These are phyloP conservation scores for Harpegnathos saltator DNA, from an alignment of 1,140 invertebrate genomes.

Conservation along the genomic window DNA sequence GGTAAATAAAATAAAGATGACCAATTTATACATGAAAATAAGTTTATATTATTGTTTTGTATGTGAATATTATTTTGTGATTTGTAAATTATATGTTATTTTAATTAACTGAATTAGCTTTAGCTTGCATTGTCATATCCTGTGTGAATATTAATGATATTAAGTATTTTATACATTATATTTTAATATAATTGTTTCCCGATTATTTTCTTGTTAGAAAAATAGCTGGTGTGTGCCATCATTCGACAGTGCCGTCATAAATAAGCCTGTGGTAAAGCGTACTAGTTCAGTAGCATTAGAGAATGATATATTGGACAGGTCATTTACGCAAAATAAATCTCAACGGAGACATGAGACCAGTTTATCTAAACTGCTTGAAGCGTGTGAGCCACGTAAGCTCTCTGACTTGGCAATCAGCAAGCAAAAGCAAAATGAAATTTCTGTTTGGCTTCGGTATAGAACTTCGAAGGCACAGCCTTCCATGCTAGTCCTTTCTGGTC, in stretches of 20 bases:
- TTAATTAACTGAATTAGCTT: no score
- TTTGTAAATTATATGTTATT: no score
- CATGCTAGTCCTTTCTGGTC: constrained; percentile 90
- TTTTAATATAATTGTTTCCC: not conserved
- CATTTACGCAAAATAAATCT: not conserved
- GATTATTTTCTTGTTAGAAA: constrained; percentile 35
- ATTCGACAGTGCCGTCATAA: constrained; percentile 48
- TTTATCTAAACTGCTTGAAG: constrained; percentile 75
- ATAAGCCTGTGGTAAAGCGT: not conserved
- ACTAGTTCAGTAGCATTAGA: not conserved
- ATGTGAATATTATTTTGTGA: no score
- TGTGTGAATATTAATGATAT: not conserved
- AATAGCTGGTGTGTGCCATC: constrained; percentile 63
- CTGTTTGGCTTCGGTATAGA: constrained; percentile 77
- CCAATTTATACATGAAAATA: no score
- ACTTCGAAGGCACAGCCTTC: constrained; percentile 82
- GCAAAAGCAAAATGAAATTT: constrained; percentile 83
- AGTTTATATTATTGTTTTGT: no score
- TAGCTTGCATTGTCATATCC: no score
- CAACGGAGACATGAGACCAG: constrained; percentile 61
- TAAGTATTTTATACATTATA: not conserved
- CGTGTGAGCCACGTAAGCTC: constrained; percentile 78
- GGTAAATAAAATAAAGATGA: no score
- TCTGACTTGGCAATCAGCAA: constrained; percentile 80
- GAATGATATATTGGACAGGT: not conserved